Conservation (phyloP, 92 coral and sea anemone species). For the Zoanthus sociatus region DNA sequence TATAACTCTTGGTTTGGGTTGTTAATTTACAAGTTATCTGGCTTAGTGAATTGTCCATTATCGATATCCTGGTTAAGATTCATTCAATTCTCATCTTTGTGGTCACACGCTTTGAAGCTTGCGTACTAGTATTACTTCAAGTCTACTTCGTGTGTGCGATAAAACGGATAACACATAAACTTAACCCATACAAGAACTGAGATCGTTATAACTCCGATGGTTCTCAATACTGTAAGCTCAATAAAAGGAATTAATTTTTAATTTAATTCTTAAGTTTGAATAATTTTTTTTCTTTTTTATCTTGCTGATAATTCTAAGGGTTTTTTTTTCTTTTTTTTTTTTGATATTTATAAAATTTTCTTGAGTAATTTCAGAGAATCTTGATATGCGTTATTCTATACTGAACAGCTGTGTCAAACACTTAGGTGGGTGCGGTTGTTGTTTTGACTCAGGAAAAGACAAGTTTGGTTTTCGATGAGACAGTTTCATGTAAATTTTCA, state of each 20-base stretch:
- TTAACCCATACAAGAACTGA: slow-evolving; percentile 7
- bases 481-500: slow-evolving; percentile 25
- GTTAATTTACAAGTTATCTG: slow-evolving; percentile 32
- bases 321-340: not conserved
- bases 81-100: slow-evolving; percentile 29
- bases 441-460: slow-evolving; percentile 45
- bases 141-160: not conserved
- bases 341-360: not conserved
- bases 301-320: not conserved
- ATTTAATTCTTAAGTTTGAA: not conserved
- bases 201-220: not conserved
- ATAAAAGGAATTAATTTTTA: not conserved
- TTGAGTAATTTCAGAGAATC: slow-evolving; percentile 32
- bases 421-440: slow-evolving; percentile 45
- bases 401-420: slow-evolving; percentile 38
- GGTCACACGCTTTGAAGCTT: slow-evolving; percentile 47
- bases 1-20: slow-evolving; percentile 2
- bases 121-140: slow-evolving; percentile 31
- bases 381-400: slow-evolving; percentile 43
- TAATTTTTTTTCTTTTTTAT: not conserved
- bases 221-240: not conserved
- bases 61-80: slow-evolving; percentile 49
- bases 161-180: slow-evolving; percentile 21
- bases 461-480: slow-evolving; percentile 40
- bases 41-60: slow-evolving; percentile 34